Evolutionary conservation across 2,113 vertebrate genomes (phyloP).

Genomic region (Amphiprion ocellaris): DNA sequence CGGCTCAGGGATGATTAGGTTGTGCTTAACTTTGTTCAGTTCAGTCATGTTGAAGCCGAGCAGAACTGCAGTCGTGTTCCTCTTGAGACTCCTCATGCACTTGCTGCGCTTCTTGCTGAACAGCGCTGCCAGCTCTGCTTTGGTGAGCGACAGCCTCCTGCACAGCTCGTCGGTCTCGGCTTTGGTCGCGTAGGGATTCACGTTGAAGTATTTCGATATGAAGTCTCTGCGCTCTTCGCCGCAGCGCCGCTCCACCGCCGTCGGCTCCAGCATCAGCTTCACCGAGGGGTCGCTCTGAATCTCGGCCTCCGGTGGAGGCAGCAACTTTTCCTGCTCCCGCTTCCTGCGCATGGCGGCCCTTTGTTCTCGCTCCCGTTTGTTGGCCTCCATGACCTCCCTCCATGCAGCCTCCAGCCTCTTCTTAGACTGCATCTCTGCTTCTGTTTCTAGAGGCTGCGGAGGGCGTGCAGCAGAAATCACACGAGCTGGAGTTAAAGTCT

Average conservation of each 20-base stretch:
- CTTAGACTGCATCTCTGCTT: conserved; percentile 75
- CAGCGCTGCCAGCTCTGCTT: conserved; percentile 88
- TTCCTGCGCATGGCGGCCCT: conserved; percentile 85
- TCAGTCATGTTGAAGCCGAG: conserved; percentile 95
- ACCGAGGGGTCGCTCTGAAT: conserved; percentile 65
- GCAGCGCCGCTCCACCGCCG: conserved; percentile 76
- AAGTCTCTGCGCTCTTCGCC: conserved; percentile 90
- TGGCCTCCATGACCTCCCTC: conserved; percentile 80
- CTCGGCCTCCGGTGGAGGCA: conserved; percentile 58
- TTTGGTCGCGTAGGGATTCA: conserved; percentile 90
- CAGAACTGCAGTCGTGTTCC: conserved; percentile 84
- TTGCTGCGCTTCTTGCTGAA: conserved; percentile 89
- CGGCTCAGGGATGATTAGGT: conserved; percentile 80
- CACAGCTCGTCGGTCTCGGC: conserved; percentile 90
- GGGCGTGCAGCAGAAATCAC: conserved; percentile 8
- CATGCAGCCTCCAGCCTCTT: conserved; percentile 80
- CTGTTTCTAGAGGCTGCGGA: background rate
- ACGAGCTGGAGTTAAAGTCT: conserved; percentile 50
- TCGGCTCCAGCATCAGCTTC: conserved; percentile 88
- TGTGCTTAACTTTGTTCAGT: conserved; percentile 91
- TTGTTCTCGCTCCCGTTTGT: conserved; percentile 80
- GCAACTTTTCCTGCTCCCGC: conserved; percentile 76
- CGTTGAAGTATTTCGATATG: conserved; percentile 92
- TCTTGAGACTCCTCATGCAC: conserved; percentile 91
- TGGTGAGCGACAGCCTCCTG: conserved; percentile 85